Base-by-base conservation (phyloP, 2,113 vertebrate genomes). In the Ginglymostoma cirratum region DNA sequence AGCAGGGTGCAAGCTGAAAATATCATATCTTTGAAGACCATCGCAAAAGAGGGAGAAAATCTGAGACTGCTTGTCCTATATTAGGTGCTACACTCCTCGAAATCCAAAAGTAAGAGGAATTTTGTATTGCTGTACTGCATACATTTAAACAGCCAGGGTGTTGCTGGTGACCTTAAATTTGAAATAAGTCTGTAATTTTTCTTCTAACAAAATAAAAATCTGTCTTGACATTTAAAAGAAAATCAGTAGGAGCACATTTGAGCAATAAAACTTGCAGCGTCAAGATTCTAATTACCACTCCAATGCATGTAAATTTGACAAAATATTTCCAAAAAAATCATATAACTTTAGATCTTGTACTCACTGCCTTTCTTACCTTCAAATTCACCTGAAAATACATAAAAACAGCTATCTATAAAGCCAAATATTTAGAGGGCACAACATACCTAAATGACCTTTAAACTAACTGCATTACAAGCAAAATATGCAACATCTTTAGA, bases 301-400 rank as follows among this genome's bases (percentile, higher is more conserved):
- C 86, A 89, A 3, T 90, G 89, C 89, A 93, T 93, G 61, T 93
- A 93, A 95, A 76, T 76, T 72, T 72, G 94, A 30, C 72, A 15
- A 93, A 95, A 95, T 72, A 95, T 95, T 70, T 72, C 94, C 94
- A 95, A 12, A 95, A 67, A 45, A 95, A 83, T 67, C 78, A 61
- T 65, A 93, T 96, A 93, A 96, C 69, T 67, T 85, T 90, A 70
- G 70, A 52, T 69, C n/a, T 90, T 65, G 96, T 96, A 96, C 66
- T 96, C 94, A 96, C 95, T 96, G 95, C 67, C 94, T 72, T 96
- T 96, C 97, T 98, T 98, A 98, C 97, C 97, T 97, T 97, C 97
- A 96, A 96, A 97, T 97, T 97, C 97, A 96, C 98, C 98, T 98
- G 96, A 96, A 94, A 95, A 97, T 66, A 96, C 87, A 95, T 96